A percentile compares a stretch with the other conserved stretches of the same genome.
These are phyloP conservation scores for Xiphias gladius DNA, from an alignment of 2,113 vertebrate species.

Conservation along the genomic window DNA sequence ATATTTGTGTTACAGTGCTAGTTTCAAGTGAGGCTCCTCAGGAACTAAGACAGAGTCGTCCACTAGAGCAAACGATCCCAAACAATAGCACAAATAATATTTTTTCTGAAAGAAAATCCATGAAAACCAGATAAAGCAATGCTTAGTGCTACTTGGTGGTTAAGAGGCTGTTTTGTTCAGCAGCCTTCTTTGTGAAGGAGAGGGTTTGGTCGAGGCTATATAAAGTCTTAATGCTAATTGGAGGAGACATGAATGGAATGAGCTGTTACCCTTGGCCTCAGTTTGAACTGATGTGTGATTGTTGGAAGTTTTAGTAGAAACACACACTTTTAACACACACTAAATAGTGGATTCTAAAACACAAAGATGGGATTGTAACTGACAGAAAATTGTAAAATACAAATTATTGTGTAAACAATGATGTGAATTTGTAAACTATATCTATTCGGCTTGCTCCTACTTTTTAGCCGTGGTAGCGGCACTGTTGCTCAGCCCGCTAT, in stretches of 20 bases:
- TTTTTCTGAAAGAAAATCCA: neutral
- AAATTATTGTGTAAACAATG: neutral
- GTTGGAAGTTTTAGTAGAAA: neutral
- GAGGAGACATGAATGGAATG: constrained; percentile 17
- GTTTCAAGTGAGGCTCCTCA: neutral
- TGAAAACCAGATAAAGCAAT: constrained; percentile 13
- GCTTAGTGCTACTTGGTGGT: neutral
- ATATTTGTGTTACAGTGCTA: neutral
- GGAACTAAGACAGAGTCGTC: neutral
- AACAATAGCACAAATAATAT: neutral
- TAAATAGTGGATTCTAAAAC: neutral
- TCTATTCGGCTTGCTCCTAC: neutral
- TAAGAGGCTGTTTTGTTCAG: constrained; percentile 6
- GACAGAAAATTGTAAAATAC: neutral
- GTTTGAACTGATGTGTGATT: neutral
- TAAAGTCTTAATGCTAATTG: constrained; percentile 2
- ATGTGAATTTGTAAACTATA: too few relatives aligned
- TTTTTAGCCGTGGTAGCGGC: neutral
- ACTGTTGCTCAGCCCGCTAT: neutral
- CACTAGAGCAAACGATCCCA: neutral
- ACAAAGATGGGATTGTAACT: neutral
- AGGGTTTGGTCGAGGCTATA: neutral
- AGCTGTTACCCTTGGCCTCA: constrained; percentile 1
- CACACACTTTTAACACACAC: neutral
- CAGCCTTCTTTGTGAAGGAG: neutral